phyloP scores from a whole-genome alignment of 2,888 invertebrate species.

The Agonum fuliginosum region DNA sequence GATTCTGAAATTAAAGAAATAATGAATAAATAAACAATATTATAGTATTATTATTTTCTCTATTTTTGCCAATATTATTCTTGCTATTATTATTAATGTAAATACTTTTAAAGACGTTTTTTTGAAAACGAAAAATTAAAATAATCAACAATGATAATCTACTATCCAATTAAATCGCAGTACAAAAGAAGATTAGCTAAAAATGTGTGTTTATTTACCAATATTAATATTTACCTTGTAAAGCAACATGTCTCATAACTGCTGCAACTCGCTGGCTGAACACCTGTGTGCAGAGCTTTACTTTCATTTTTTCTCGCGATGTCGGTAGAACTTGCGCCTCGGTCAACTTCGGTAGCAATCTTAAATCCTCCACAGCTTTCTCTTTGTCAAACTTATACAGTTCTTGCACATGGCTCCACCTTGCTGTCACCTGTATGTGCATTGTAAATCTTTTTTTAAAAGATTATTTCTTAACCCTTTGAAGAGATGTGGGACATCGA shows the following conservation, averaged over 20 bases:
- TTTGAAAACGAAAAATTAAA: background rate
- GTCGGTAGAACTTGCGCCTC: background rate
- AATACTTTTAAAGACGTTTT: background rate
- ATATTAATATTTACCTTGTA: no score
- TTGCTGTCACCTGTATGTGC: background rate
- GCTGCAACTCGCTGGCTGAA: no score
- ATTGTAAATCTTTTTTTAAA: background rate
- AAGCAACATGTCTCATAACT: no score
- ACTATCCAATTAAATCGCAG: background rate
- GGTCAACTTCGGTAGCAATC: background rate
- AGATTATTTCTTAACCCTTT: background rate
- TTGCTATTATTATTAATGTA: no score
- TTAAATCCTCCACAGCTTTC: background rate
- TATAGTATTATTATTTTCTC: no score
- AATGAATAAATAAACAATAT: no score
- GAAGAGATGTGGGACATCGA: slow-evolving; percentile 10
- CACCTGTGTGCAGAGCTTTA: no score
- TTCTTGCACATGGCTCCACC: background rate
- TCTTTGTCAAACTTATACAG: no score
- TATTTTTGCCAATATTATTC: no score
- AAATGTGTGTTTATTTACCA: background rate
- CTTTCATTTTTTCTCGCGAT: background rate
- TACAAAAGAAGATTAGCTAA: background rate
- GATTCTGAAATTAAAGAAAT: no score
- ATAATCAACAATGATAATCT: no score